Evolutionary conservation across 2,113 vertebrate genomes (phyloP).

Genomic region (Eulemur macaco): DNA sequence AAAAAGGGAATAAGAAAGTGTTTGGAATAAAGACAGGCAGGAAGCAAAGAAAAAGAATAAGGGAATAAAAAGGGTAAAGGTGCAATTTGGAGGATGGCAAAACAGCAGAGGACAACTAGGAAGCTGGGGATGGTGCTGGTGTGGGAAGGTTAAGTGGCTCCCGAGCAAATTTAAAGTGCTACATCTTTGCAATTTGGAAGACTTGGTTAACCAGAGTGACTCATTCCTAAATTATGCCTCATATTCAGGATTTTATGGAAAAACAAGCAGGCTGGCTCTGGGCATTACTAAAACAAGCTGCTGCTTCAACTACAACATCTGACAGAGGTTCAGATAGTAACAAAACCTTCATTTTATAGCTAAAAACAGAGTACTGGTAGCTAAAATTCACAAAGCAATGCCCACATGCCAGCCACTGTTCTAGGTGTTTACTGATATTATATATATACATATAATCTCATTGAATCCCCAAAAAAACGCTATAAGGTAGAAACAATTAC

Average conservation of each 20-base stretch:
- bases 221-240: not conserved
- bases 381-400: not conserved
- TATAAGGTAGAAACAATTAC: not conserved
- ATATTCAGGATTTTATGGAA: slow-evolving; percentile 30
- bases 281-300: not conserved
- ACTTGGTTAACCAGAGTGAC: slow-evolving; percentile 16
- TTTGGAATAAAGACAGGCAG: not conserved
- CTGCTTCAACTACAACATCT: not conserved
- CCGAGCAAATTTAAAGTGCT: not conserved
- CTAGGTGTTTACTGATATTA: not conserved
- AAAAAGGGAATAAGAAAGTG: not conserved
- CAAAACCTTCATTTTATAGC: not conserved
- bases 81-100: not conserved
- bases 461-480: not conserved
- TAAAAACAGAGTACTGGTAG: not conserved
- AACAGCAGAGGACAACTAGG: not conserved
- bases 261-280: not conserved
- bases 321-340: not conserved
- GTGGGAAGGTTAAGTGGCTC: not conserved
- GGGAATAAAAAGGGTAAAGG: not conserved
- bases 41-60: not conserved
- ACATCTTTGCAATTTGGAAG: slow-evolving; percentile 43
- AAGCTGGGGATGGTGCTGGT: not conserved
- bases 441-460: not conserved
- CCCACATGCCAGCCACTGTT: not conserved